Evolutionary conservation across 2,113 vertebrate genomes (phyloP), one percentile per base, ranked within the genome.

Genomic region (Sclerurus mexicanus): DNA sequence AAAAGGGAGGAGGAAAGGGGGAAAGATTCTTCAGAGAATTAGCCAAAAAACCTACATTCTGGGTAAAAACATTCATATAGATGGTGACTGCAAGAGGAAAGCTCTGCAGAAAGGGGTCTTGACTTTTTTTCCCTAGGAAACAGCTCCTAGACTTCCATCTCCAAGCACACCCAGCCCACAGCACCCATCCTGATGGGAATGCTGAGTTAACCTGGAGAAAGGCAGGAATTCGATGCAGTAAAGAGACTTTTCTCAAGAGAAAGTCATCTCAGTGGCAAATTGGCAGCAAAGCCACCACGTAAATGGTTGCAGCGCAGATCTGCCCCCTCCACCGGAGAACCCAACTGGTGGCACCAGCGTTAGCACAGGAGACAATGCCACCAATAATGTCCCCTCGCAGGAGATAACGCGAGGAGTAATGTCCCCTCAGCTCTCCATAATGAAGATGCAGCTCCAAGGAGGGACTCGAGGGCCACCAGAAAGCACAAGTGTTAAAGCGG

Each of bases 371-470:
- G 88, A 86, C 83, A 93, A 90, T 40, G 60, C 21, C 77, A 83
- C 87, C 76, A 95, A 68, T 91, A 64, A 97, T 87, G 89, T 76
- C 87, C 89, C 85, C 94, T 95, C 56, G 14, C 56, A 81, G 91
- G 21, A 90, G 89, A 83, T 77, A 83, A 87, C 55, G 59, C 27
- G 62, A 89, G 89, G 59, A 95, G 35, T 78, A 49, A 96, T 69
- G 68, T 85, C 84, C 86, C 92, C 96, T 96, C 60, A 3, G 90
- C 79, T 77, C 42, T 64, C 55, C 44, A 5, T 31, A 68, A 95
- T 90, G 93, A 95, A 94, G 81, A 12, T 93, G 89, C 93, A 93
- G 92, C 77, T 97, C 95, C 81, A 59, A 58, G 30, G 90, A 94
- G 89, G 52, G 47, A 88, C 89, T 94, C 33, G 17, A 85, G 90